Conservation (phyloP, 1,140 invertebrate genomes). For the Epicauta chinensis region DNA sequence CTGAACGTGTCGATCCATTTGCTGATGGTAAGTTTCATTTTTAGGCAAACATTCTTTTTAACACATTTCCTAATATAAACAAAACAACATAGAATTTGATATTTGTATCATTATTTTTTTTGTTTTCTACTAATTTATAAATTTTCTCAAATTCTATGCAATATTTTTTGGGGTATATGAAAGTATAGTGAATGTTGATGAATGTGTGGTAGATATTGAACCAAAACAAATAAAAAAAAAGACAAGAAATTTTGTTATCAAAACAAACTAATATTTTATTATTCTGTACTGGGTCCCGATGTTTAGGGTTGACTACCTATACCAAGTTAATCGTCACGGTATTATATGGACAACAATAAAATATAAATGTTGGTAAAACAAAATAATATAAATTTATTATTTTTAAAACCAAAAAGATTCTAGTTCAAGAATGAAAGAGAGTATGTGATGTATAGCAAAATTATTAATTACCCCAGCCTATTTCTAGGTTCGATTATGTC, state of each 20-base stretch:
- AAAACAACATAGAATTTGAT: not conserved
- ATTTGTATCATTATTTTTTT: not conserved
- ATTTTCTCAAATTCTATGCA: constrained; percentile 10
- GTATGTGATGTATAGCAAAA: constrained; percentile 45
- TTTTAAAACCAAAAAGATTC: not conserved
- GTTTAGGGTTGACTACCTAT: constrained; percentile 30
- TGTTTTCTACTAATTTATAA: not conserved
- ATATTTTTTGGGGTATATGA: constrained; percentile 35
- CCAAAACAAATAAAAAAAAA: constrained; percentile 15
- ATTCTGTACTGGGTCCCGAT: constrained; percentile 33
- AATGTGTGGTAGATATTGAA: constrained; percentile 7
- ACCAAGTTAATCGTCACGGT: constrained; percentile 1
- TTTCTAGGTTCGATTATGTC: constrained; percentile 44
- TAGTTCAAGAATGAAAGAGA: constrained; percentile 38
- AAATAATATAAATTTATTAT: not conserved
- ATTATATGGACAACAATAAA: constrained; percentile 10
- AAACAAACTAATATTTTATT: constrained; percentile 38
- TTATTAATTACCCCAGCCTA: constrained; percentile 51
- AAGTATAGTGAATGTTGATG: constrained; percentile 22
- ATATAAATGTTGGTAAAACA: constrained; percentile 13
- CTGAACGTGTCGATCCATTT: constrained; percentile 94
- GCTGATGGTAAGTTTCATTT: constrained; percentile 79
- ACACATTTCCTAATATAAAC: not conserved
- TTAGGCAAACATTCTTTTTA: not conserved
- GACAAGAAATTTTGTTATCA: constrained; percentile 19